Percentiles rank a stretch among this genome's conserved stretches.
Evolutionary conservation across 1,140 invertebrate species (phyloP).

Genomic region (Sipha flava): DNA sequence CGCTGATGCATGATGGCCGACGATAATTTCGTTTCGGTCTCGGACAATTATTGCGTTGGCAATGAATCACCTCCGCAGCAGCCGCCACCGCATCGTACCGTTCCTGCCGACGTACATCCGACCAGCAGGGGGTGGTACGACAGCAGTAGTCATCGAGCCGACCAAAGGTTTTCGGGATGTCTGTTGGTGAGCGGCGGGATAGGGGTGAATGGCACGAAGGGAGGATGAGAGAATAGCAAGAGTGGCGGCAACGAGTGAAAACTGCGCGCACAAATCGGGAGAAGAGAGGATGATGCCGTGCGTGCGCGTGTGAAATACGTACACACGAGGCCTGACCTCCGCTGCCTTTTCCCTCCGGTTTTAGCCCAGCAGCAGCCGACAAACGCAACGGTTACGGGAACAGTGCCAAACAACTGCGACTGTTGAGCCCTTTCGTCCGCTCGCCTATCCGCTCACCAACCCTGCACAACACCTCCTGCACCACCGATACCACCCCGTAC

Average conservation of each 20-base stretch:
- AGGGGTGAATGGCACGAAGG: no score
- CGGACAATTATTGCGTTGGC: conserved; percentile 21
- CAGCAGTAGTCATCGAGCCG: no score
- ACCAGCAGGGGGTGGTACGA: no score
- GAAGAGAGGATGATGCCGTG: background rate
- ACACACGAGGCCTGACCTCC: background rate
- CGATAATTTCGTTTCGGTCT: conserved; percentile 15
- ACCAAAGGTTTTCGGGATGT: no score
- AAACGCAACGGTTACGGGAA: background rate
- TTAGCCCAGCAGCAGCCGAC: background rate
- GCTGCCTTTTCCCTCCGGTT: background rate
- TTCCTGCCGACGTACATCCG: no score
- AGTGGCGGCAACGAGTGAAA: background rate
- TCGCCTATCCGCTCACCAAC: background rate
- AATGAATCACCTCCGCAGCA: background rate
- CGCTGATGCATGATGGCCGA: conserved; percentile 1
- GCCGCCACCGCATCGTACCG: background rate
- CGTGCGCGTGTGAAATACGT: no score
- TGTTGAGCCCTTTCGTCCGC: background rate
- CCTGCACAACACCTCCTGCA: background rate
- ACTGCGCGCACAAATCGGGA: background rate
- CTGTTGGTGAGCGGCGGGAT: no score
- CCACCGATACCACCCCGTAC: background rate
- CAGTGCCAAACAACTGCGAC: conserved; percentile 20
- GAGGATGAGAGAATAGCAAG: no score